Evolutionary conservation across 2,113 vertebrate species (phyloP), one percentile per base, ranked within the genome.

Genomic region (Stegastes partitus): DNA sequence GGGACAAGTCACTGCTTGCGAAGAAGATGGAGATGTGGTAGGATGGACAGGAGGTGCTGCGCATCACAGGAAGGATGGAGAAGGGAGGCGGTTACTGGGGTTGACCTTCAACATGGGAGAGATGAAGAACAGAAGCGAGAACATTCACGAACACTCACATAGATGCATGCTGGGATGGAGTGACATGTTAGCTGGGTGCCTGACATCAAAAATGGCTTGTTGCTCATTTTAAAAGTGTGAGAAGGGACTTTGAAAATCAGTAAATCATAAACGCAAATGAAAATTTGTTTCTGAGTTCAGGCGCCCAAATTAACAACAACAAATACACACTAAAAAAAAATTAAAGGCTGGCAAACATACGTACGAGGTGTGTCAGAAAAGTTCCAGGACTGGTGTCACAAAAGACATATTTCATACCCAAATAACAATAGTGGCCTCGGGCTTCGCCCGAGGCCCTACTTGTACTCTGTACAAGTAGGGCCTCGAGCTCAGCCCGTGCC

Each of bases 61-160:
- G 79, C 81, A 53, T 90, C 88, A 91, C 89, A 82, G 55, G 77
- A 44, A 86, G 54, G 80, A 84, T 86, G 90, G 67, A 80, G 69
- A 86, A 74, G 77, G 83, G 68, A 87, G 83, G 83, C 88, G 16
- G 90, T 91, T 93, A 93, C 91, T 89, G 92, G 76, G 89, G 85
- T 57, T 89, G 92, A 94, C 93, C 94, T 95, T 94, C 49, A 65
- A 84, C 68, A 66, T 49, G 86, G 77, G 77, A 66, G 72, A 91
- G 79, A 74, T 82, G 85, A 87, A 70, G 74, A 86, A 72, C 79
- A 86, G 79, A 72, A 66, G 81, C 67, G 11, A 90, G 76, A 88
- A 91, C 58, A 84, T 83, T 92, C 79, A 91, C 76, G 89, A 45
- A 87, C 77, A 90, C 83, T 88, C 83, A 90, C 53, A 87, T 49